Base-by-base conservation (phyloP, 1,140 invertebrate genomes). In the Musca domestica region DNA sequence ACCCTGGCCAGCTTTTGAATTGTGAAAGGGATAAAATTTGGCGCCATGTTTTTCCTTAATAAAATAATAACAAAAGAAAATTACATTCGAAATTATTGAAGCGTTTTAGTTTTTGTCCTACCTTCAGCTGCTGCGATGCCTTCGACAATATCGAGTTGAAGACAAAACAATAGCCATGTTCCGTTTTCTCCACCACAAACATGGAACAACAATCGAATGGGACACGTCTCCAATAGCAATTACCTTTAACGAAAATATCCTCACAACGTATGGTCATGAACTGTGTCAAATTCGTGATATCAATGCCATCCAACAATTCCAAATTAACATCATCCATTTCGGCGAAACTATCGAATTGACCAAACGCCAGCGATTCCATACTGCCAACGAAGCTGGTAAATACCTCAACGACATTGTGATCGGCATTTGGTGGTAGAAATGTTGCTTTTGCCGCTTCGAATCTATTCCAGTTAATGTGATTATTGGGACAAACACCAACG, bases 401-500 rank as follows among this genome's bases (percentile, higher is more conserved):
- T 2, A 52, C 64, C 7, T 71, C 64, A 0, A 69, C 34, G 0
- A 77, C 10, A 14, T 74, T 67, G 20, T 61, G 58, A 23, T 71
- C 73, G 6, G 73, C 49, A 65, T 79, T 77, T 0, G 22, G 48
- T 0, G 77, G 77, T 25, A 79, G 63, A 51, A 79, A 79, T 47
- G 68, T 10, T 19, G 47, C 1, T 49, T 77, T 79, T 25, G 77
- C 77, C 20, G 67, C 71, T 34, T 77, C 71, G 58, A 79, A 34
- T 30, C 72, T 74, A 30, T 66, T 72, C 77, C 77, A 79, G 34
- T 79, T 73, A 25, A 79, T 71, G 46, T 77, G 77, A 77, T 90
- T 90, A 17, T 88, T 80, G 70, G 87, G 84, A 73, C 89, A 91
- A 64, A 91, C 78, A 0, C 87, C 89, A 0, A 91, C 86, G 1